Conservation (phyloP, 2,797 vertebrate genomes). For the Pagetopsis macropterus region DNA sequence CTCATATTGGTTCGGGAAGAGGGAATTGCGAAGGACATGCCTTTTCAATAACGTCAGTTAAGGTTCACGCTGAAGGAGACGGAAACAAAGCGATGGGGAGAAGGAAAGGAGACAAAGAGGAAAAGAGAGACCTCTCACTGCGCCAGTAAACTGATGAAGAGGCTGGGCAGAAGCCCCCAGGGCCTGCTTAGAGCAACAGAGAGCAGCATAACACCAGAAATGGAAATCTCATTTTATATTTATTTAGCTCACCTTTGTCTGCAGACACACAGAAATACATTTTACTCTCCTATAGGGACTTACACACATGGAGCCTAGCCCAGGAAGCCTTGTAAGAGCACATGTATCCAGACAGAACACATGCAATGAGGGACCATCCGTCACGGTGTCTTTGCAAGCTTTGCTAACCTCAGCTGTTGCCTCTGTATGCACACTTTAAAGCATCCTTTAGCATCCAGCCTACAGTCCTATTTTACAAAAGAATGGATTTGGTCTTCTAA, state of each 20-base stretch:
- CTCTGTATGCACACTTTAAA: conserved; percentile 15
- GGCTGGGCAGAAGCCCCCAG: conserved; percentile 63
- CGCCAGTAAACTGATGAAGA: conserved; percentile 74
- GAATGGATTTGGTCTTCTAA: neutral
- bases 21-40: conserved; percentile 65
- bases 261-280: conserved; percentile 3
- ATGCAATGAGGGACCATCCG: conserved; percentile 24
- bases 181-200: conserved; percentile 57
- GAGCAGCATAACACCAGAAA: conserved; percentile 57
- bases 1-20: conserved; percentile 26
- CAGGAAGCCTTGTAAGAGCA: conserved; percentile 22
- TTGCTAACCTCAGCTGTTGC: conserved; percentile 6
- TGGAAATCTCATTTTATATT: conserved; percentile 54
- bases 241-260: conserved; percentile 26
- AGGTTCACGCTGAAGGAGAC: conserved; percentile 45
- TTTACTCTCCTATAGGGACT: neutral
- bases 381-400: conserved; percentile 38
- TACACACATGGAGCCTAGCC: neutral
- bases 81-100: conserved; percentile 30
- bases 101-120: conserved; percentile 45
- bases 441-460: neutral
- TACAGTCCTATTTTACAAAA: neutral
- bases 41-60: conserved; percentile 78
- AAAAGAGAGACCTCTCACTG: conserved; percentile 42
- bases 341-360: conserved; percentile 29